Base-by-base conservation (phyloP, 2,797 vertebrate genomes). In the Enteromius trimaculatus region DNA sequence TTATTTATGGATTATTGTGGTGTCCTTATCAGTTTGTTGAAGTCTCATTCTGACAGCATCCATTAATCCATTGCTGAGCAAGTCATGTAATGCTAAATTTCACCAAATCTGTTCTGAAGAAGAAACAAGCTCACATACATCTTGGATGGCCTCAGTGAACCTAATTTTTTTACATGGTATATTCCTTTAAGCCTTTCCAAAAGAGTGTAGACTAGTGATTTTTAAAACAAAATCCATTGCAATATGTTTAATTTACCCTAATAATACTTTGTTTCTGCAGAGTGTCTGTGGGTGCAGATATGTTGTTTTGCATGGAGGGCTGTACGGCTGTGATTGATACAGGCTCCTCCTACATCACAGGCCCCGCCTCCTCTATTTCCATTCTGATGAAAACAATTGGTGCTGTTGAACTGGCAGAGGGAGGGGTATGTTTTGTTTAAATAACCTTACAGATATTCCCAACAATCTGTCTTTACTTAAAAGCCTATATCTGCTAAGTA, bases 261-360 rank as follows among this genome's bases (percentile, higher is more conserved):
- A 13, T 58, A 17, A n/a, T 42, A 6, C 42, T 29, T 7, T 60
- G 6, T 72, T 85, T 2, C 0, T 58, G n/a, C 91, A 99, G 98
- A 3, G 96, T 99, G 79, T 96, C 97, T 0, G 93, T 99, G 3
- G 95, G 96, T 39, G 92, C 91, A 0, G 92, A 96, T 70, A 90
- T 89, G 19, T 86, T 97, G 88, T 96, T 98, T 91, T 99, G 98
- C 77, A 89, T 90, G 72, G 95, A 97, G 1, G 96, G 97, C 87
- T 99, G 98, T 87, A 94, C 91, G 1, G 95, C 94, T 49, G 94
- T 96, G 79, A 94, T 99, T 1, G 98, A 99, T 91, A 98, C 98
- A 0, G 98, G 98, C 1, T 96, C 96, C 19, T 98, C 98, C 87
- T 97, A 96, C 91, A 96, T 99, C 93, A 97, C 96, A 0, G 98